phyloP scores from a whole-genome alignment of 92 coral and sea anemone genomes.

The Parazoanthus atlanticus region DNA sequence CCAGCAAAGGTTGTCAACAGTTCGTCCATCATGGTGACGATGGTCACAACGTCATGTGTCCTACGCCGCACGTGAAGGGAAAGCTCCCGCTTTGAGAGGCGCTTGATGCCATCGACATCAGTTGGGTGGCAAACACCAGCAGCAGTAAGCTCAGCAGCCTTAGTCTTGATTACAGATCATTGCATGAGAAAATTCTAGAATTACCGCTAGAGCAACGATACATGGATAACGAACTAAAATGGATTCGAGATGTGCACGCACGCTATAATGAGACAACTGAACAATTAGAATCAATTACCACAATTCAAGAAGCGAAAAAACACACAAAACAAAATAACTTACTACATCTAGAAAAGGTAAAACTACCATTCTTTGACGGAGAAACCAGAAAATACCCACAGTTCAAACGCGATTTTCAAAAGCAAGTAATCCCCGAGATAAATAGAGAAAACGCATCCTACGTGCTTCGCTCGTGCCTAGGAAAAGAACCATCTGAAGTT shows the following conservation, averaged over 20 bases:
- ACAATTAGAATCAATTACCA: neutral
- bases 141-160: too few species aligned
- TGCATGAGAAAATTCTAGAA: conserved; percentile 28
- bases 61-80: conserved; percentile 10
- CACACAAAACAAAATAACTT: conserved; percentile 7
- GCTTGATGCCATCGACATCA: neutral
- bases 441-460: conserved; percentile 35
- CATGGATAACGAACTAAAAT: conserved; percentile 10
- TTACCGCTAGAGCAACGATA: conserved; percentile 18
- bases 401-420: conserved; percentile 38
- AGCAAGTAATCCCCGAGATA: conserved; percentile 37
- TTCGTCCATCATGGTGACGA: neutral
- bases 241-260: conserved; percentile 34
- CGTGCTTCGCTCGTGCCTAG: conserved; percentile 40
- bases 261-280: neutral
- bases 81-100: conserved; percentile 31
- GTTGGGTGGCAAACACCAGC: neutral
- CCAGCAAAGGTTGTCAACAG: conserved; percentile 21
- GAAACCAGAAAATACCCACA: conserved; percentile 37
- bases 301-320: neutral
- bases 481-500: conserved; percentile 14
- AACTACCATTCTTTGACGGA: conserved; percentile 29
- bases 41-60: too few species aligned
- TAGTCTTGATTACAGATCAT: conserved; percentile 11
- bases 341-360: neutral